These are phyloP conservation scores for Drosophila quadrilineata DNA, from an alignment of 1,140 invertebrate species.

Conservation along the genomic window DNA sequence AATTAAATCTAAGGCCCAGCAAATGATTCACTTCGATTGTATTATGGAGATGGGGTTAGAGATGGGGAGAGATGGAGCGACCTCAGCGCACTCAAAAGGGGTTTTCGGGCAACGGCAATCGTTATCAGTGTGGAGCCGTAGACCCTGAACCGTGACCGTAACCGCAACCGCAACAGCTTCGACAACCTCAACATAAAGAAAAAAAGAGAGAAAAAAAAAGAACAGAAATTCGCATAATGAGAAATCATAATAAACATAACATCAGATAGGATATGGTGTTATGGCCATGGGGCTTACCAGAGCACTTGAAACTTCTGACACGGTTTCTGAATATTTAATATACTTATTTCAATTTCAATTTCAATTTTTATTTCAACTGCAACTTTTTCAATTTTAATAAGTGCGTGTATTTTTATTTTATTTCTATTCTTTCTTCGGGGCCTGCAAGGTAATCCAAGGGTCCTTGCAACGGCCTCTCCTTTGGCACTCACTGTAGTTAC, in stretches of 20 bases:
- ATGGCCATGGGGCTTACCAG: no score
- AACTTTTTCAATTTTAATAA: no score
- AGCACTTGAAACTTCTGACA: no score
- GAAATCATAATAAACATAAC: no score
- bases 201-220: slow-evolving; percentile 2
- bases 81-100: slow-evolving; percentile 18
- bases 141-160: no score
- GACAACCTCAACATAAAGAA: not conserved
- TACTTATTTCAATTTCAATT: slow-evolving; percentile 24
- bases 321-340: no score
- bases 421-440: slow-evolving; percentile 1
- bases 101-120: no score
- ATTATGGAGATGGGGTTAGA: no score
- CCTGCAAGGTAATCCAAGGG: slow-evolving; percentile 75
- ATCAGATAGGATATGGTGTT: no score
- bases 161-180: not conserved
- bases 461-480: slow-evolving; percentile 61
- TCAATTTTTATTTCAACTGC: not conserved
- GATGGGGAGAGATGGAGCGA: no score
- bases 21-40: slow-evolving; percentile 58
- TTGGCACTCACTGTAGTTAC: slow-evolving; percentile 22
- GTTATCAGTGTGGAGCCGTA: slow-evolving; percentile 19
- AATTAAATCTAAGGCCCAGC: slow-evolving; percentile 71
- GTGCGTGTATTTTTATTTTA: no score
- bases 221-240: no score